These are phyloP conservation scores for Enteromius afrohamiltoni DNA, from an alignment of 2,797 vertebrate species.

Conservation along the genomic window DNA sequence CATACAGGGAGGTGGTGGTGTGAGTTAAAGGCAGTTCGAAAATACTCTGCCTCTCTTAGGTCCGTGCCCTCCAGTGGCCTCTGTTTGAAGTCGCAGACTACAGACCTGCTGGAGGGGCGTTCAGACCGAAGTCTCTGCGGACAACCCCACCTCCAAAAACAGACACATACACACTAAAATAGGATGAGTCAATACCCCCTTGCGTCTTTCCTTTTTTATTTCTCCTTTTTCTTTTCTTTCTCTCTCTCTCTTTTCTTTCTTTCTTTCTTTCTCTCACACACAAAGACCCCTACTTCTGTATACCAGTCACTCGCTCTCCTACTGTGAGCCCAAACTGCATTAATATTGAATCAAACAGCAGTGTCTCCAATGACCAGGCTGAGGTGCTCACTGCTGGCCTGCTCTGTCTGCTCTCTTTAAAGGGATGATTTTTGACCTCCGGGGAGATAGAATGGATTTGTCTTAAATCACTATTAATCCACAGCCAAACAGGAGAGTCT, in stretches of 20 bases:
- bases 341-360: conserved; percentile 87
- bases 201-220: conserved; percentile 53
- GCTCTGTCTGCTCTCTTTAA: conserved; percentile 79
- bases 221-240: conserved; percentile 54
- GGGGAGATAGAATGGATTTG: conserved; percentile 79
- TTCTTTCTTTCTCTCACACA: conserved; percentile 55
- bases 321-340: conserved; percentile 82
- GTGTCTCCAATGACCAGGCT: conserved; percentile 78
- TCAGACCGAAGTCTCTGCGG: conserved; percentile 78
- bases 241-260: conserved; percentile 39
- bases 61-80: conserved; percentile 76
- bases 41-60: conserved; percentile 80
- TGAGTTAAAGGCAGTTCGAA: conserved; percentile 71
- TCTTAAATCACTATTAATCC: conserved; percentile 83
- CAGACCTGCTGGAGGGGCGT: conserved; percentile 80
- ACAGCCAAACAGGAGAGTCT: conserved; percentile 63
- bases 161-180: conserved; percentile 65
- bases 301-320: conserved; percentile 80
- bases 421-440: conserved; percentile 81
- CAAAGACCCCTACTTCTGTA: conserved; percentile 76
- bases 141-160: conserved; percentile 71
- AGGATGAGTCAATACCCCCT: conserved; percentile 78
- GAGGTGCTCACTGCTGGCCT: conserved; percentile 65
- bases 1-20: conserved; percentile 26
- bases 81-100: conserved; percentile 83